A percentile compares a stretch with the other conserved stretches of the same genome.
phyloP scores from a whole-genome alignment of 2,797 vertebrate species.

The Onychomys torridus region DNA sequence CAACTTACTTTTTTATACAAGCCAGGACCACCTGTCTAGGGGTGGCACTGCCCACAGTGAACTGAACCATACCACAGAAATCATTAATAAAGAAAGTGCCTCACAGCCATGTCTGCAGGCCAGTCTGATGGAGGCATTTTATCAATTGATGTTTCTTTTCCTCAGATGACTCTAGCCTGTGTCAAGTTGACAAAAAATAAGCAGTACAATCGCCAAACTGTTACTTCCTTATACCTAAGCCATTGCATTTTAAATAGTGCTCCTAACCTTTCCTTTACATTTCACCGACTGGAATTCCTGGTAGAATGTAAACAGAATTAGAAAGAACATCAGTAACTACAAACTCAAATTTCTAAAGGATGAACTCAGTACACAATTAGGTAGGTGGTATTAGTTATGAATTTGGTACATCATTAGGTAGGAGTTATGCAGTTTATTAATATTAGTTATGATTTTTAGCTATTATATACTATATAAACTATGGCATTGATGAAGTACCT shows the following conservation, averaged over 20 bases:
- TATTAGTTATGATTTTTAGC: neutral
- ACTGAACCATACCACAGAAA: neutral
- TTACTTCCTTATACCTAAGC: neutral
- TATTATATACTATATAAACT: neutral
- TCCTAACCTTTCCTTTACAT: neutral
- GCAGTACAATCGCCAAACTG: neutral
- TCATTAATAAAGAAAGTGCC: neutral
- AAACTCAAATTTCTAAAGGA: constrained; percentile 54
- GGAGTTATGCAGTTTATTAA: neutral
- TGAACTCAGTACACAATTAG: constrained; percentile 54
- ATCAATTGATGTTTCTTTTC: neutral
- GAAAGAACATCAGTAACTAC: constrained; percentile 29
- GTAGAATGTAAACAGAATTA: constrained; percentile 39
- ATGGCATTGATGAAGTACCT: neutral
- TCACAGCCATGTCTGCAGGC: neutral
- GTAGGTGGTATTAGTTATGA: no score
- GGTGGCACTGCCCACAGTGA: neutral
- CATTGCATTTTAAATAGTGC: neutral
- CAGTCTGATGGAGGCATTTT: neutral
- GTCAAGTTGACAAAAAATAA: neutral
- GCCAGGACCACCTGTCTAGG: neutral
- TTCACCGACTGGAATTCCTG: constrained; percentile 32
- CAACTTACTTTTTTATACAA: neutral
- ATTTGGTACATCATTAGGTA: neutral
- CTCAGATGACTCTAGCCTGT: neutral